Conservation (phyloP, 1,140 invertebrate species). For the Drosophila ananassae region DNA sequence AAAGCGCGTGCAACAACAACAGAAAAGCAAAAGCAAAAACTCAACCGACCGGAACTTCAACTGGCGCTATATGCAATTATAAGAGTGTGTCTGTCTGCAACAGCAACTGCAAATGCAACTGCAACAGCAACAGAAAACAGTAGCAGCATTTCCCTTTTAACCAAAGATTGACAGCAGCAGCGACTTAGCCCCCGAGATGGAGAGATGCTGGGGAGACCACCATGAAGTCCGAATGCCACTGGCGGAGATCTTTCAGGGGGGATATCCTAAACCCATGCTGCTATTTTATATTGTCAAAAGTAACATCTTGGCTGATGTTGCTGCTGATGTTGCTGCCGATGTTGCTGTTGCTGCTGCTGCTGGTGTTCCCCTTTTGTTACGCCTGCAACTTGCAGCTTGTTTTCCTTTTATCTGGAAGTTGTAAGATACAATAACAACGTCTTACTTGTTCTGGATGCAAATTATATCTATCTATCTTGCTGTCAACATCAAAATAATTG, state of each 20-base stretch:
- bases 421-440: conserved; percentile 50
- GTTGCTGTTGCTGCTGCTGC: conserved; percentile 35
- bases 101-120: neutral
- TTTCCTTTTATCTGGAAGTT: conserved; percentile 55
- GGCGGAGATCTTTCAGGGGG: conserved; percentile 10
- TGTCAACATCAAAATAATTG: conserved; percentile 77
- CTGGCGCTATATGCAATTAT: conserved; percentile 82
- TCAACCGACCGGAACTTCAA: conserved; percentile 79
- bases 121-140: conserved; percentile 42
- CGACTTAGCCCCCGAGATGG: conserved; percentile 38
- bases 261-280: conserved; percentile 46
- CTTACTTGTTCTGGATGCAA: conserved; percentile 46
- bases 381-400: conserved; percentile 36
- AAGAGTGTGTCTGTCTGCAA: conserved; percentile 26
- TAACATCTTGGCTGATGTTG: conserved; percentile 48
- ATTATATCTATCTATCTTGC: conserved; percentile 69
- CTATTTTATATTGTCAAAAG: conserved; percentile 56
- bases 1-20: conserved; percentile 75
- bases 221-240: conserved; percentile 41
- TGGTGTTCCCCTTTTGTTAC: conserved; percentile 47
- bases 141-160: conserved; percentile 76
- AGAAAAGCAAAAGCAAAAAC: conserved; percentile 58
- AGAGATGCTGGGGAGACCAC: conserved; percentile 54
- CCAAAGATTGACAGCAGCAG: conserved; percentile 75
- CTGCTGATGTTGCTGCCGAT: conserved; percentile 22